Conservation (phyloP, 1,140 invertebrate genomes). For the Gonioctena quinquepunctata region DNA sequence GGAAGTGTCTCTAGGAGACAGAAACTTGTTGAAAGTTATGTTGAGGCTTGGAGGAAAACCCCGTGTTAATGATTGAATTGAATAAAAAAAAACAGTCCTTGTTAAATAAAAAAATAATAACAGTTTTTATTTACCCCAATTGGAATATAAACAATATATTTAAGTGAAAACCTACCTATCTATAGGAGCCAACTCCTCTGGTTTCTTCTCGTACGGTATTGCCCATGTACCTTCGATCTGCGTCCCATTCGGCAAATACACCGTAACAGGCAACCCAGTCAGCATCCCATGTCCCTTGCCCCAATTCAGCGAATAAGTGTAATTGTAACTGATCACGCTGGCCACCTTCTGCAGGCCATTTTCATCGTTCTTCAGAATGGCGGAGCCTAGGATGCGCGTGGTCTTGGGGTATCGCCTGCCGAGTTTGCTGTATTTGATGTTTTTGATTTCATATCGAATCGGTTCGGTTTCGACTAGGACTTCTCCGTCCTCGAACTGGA, state of each 20-base stretch:
- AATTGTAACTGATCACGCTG: slow-evolving; percentile 71
- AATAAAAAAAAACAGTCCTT: too few relatives aligned
- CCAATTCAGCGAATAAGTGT: slow-evolving; percentile 73
- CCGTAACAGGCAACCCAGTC: slow-evolving; percentile 72
- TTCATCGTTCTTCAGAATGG: slow-evolving; percentile 66
- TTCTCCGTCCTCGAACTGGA: slow-evolving; percentile 67
- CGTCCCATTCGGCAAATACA: slow-evolving; percentile 64
- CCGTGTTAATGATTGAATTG: too few relatives aligned
- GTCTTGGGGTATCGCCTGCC: slow-evolving; percentile 62
- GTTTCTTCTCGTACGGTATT: slow-evolving; percentile 62
- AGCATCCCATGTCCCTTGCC: slow-evolving; percentile 76
- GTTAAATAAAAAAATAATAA: too few relatives aligned
- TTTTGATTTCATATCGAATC: slow-evolving; percentile 70
- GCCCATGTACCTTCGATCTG: slow-evolving; percentile 71
- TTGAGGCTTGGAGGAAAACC: too few relatives aligned
- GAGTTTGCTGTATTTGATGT: slow-evolving; percentile 65
- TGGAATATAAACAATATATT: background rate
- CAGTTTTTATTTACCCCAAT: too few relatives aligned
- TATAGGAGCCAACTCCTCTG: slow-evolving; percentile 64
- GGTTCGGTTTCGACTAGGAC: slow-evolving; percentile 79
- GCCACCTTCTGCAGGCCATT: slow-evolving; percentile 62
- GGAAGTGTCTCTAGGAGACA: too few relatives aligned
- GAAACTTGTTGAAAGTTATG: too few relatives aligned
- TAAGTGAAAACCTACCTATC: slow-evolving; percentile 46
- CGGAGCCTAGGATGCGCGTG: slow-evolving; percentile 62